Conservation (phyloP, 2,797 vertebrate genomes). For the Sebastes alutus region DNA sequence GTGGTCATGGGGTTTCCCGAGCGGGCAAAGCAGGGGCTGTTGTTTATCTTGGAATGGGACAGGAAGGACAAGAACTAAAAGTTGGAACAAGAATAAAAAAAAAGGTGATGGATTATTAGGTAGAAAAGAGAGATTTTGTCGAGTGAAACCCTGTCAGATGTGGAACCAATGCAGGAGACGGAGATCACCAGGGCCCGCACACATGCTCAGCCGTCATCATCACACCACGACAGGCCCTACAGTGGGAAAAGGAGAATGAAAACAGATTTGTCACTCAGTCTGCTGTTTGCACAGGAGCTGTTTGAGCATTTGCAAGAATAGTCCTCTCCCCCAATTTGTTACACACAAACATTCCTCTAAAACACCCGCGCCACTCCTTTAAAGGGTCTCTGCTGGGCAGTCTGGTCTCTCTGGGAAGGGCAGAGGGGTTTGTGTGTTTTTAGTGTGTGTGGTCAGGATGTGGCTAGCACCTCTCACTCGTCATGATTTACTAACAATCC, state of each 20-base stretch:
- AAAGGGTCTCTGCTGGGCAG: constrained; percentile 50
- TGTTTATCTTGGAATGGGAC: constrained; percentile 61
- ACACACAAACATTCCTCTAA: constrained; percentile 55
- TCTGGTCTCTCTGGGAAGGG: constrained; percentile 40
- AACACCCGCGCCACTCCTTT: constrained; percentile 43
- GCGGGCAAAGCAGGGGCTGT: constrained; percentile 45
- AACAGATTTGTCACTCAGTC: constrained; percentile 68
- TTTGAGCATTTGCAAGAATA: constrained; percentile 56
- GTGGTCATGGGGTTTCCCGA: constrained; percentile 63
- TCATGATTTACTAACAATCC: constrained; percentile 74
- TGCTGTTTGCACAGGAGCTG: constrained; percentile 67
- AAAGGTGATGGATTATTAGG: background rate
- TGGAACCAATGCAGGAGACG: background rate
- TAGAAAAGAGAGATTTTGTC: constrained; percentile 7
- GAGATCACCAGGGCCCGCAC: background rate
- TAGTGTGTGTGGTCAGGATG: constrained; percentile 77
- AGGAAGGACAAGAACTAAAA: constrained; percentile 40
- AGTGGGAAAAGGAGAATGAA: constrained; percentile 51
- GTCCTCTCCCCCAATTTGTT: constrained; percentile 37
- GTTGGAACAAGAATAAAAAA: background rate
- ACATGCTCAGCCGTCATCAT: constrained; percentile 25
- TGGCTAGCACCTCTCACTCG: constrained; percentile 66
- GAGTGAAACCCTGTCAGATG: background rate
- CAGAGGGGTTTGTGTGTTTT: constrained; percentile 65
- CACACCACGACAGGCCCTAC: constrained; percentile 20